phyloP scores from a whole-genome alignment of 2,113 vertebrate species.

The Salvelinus alpinus region DNA sequence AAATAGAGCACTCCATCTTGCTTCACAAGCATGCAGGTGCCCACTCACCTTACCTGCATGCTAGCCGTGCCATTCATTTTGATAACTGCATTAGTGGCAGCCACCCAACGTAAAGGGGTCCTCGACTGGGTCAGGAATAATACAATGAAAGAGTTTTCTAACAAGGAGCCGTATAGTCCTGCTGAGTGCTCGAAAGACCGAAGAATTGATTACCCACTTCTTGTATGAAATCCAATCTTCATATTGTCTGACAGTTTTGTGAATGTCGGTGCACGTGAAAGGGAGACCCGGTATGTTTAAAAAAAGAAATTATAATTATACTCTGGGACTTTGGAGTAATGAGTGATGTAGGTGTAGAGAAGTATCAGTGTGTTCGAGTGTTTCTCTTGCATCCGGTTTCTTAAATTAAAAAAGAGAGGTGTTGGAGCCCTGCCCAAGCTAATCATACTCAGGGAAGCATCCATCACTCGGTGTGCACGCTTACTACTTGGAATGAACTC shows the following conservation, averaged over 20 bases:
- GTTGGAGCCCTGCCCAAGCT: background rate
- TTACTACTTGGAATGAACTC: background rate
- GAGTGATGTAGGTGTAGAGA: background rate
- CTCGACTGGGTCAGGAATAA: constrained; percentile 22
- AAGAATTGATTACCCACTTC: constrained; percentile 42
- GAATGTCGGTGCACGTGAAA: background rate
- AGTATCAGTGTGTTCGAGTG: background rate
- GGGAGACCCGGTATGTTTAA: background rate
- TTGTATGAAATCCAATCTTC: constrained; percentile 42
- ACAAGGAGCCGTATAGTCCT: constrained; percentile 22
- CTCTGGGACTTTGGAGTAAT: background rate
- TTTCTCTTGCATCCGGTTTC: background rate
- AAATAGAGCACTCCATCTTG: no score
- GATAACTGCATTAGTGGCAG: constrained; percentile 23
- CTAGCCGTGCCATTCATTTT: constrained; percentile 21
- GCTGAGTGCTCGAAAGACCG: constrained; percentile 23
- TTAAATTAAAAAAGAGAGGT: background rate
- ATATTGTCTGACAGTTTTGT: constrained; percentile 36
- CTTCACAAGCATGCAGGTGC: background rate
- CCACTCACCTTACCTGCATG: background rate
- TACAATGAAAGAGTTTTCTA: constrained; percentile 29
- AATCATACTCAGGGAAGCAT: background rate
- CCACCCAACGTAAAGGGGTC: constrained; percentile 5
- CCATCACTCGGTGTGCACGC: background rate
- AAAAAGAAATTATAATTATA: no score